phyloP scores from a whole-genome alignment of 1,140 invertebrate genomes.

The Drosophila tristis region DNA sequence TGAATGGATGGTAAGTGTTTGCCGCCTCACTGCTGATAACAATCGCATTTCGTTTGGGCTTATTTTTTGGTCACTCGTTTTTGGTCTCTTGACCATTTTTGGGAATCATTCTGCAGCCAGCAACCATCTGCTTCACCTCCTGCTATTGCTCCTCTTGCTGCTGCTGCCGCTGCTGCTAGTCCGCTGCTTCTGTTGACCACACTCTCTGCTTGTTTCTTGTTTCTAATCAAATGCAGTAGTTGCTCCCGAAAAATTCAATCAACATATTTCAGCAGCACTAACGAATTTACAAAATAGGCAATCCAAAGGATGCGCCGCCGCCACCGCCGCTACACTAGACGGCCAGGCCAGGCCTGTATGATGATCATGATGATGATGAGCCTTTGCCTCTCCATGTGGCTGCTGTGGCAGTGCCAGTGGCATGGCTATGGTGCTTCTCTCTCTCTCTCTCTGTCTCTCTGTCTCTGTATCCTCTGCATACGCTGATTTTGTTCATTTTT shows the following conservation, averaged over 20 bases:
- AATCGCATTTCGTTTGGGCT: slow-evolving; percentile 42
- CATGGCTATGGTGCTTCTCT: slow-evolving; percentile 20
- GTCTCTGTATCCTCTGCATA: slow-evolving; percentile 24
- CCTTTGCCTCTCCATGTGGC: slow-evolving; percentile 12
- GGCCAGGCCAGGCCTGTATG: not conserved
- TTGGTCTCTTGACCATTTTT: slow-evolving; percentile 40
- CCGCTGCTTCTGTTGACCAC: slow-evolving; percentile 17
- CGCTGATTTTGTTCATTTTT: slow-evolving; percentile 77
- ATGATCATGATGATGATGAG: slow-evolving; percentile 58
- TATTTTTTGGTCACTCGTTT: slow-evolving; percentile 20
- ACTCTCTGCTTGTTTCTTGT: slow-evolving; percentile 43
- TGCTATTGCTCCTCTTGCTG: slow-evolving; percentile 12
- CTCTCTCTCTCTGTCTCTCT: slow-evolving; percentile 9
- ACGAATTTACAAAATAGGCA: slow-evolving; percentile 84
- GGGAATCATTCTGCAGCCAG: slow-evolving; percentile 28
- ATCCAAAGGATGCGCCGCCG: slow-evolving; percentile 78
- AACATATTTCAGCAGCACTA: slow-evolving; percentile 84
- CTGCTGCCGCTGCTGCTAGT: slow-evolving; percentile 9
- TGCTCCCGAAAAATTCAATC: slow-evolving; percentile 83
- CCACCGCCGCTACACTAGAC: slow-evolving; percentile 43
- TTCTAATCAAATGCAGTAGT: slow-evolving; percentile 82
- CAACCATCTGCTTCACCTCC: slow-evolving; percentile 9
- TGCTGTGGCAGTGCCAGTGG: no score
- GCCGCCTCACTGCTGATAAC: slow-evolving; percentile 37
- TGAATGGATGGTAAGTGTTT: slow-evolving; percentile 6